These are phyloP conservation scores for Hymenochirus boettgeri DNA, from an alignment of 2,113 vertebrate species.

Conservation along the genomic window DNA sequence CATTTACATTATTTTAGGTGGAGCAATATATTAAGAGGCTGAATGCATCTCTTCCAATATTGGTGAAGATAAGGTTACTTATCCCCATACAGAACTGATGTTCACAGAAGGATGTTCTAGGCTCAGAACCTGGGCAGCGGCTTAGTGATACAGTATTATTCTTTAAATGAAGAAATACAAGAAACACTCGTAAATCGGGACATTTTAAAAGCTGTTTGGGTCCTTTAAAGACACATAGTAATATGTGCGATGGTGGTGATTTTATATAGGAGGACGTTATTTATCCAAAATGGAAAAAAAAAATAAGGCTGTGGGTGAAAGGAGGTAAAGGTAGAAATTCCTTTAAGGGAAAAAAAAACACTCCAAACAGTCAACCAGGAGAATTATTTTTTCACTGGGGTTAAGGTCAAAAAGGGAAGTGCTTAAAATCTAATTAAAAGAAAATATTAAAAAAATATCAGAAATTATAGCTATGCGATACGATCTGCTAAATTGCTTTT, in stretches of 20 bases:
- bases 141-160: conserved; percentile 52
- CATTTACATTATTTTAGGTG: not conserved
- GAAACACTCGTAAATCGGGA: conserved; percentile 53
- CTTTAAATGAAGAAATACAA: conserved; percentile 50
- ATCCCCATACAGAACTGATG: not conserved
- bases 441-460: too few species aligned
- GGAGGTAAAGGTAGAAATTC: not conserved
- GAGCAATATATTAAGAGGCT: not conserved
- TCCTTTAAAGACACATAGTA: conserved; percentile 47
- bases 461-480: too few species aligned
- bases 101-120: conserved; percentile 14
- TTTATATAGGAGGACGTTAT: conserved; percentile 58
- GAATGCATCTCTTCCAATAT: not conserved
- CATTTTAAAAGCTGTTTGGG: conserved; percentile 56
- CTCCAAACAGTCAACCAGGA: too few species aligned
- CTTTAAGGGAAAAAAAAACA: too few species aligned
- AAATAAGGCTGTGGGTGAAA: conserved; percentile 52
- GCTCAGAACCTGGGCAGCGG: conserved; percentile 36
- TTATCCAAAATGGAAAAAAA: conserved; percentile 57
- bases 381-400: too few species aligned
- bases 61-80: conserved; percentile 1
- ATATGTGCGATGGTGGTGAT: conserved; percentile 59
- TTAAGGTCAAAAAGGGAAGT: too few species aligned
- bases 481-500: too few species aligned
- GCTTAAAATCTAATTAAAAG: too few species aligned